These are phyloP conservation scores for Nymphalis c-album DNA, from an alignment of 2,888 invertebrate species.

Conservation along the genomic window DNA sequence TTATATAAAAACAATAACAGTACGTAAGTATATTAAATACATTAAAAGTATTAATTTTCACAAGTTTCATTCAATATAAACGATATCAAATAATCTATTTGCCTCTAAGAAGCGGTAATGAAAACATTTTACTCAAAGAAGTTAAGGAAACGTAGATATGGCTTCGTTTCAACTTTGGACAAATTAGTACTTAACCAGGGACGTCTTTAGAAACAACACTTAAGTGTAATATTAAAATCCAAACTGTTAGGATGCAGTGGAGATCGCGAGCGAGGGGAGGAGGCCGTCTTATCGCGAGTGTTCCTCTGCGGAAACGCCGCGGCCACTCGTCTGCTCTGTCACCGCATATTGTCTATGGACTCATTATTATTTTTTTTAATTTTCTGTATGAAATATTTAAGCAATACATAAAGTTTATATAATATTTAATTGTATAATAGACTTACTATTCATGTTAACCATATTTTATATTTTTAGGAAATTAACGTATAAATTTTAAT, in stretches of 20 bases:
- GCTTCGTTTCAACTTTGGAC: constrained; percentile 66
- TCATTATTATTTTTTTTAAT: constrained; percentile 10
- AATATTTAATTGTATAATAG: too few species aligned
- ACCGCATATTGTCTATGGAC: constrained; percentile 46
- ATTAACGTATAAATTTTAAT: too few species aligned
- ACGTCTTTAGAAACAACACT: constrained; percentile 77
- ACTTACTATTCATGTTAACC: too few species aligned
- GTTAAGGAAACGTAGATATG: constrained; percentile 45
- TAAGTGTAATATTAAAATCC: constrained; percentile 78
- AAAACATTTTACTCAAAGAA: constrained; percentile 21
- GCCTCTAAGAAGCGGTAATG: constrained; percentile 10
- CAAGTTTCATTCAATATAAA: neutral
- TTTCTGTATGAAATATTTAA: too few species aligned
- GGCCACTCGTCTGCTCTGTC: constrained; percentile 62
- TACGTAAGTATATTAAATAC: too few species aligned
- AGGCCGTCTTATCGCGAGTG: constrained; percentile 67
- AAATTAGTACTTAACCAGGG: constrained; percentile 75
- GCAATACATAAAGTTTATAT: too few species aligned
- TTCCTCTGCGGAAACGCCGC: constrained; percentile 69
- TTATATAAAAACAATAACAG: too few species aligned
- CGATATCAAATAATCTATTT: constrained; percentile 3
- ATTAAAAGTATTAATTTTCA: too few species aligned
- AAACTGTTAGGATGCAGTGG: constrained; percentile 62
- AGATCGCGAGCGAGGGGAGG: constrained; percentile 44
- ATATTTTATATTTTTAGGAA: too few species aligned